Conservation (phyloP, 2,888 invertebrate genomes). For the Escarpia spicata region DNA sequence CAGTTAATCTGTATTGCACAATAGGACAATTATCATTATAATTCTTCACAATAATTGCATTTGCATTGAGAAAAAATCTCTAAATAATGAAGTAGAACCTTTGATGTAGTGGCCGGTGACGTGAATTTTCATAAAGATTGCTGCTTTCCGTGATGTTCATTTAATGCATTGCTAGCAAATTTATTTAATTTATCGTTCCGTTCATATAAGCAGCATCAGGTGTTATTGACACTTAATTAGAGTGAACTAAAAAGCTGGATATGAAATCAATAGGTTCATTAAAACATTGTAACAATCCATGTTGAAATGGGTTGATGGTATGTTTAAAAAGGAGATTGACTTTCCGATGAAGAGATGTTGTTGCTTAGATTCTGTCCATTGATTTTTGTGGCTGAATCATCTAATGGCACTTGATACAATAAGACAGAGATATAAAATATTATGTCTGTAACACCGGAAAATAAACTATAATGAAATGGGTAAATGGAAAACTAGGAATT, state of each 20-base stretch:
- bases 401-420: too few relatives aligned
- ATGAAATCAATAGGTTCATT: not conserved
- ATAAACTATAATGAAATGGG: too few relatives aligned
- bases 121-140: conserved; percentile 1
- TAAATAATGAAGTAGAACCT: conserved; percentile 1
- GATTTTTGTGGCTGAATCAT: too few relatives aligned
- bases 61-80: not conserved
- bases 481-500: too few relatives aligned
- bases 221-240: not conserved
- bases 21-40: not conserved
- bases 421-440: too few relatives aligned
- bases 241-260: not conserved
- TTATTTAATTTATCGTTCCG: not conserved
- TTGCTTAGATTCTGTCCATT: too few relatives aligned
- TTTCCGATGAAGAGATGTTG: not conserved
- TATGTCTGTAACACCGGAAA: too few relatives aligned
- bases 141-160: not conserved
- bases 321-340: not conserved
- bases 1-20: not conserved
- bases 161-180: not conserved
- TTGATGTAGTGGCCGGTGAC: not conserved
- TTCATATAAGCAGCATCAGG: not conserved
- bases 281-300: not conserved
- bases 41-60: not conserved
- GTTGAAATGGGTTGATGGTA: not conserved